A percentile compares a stretch with the other conserved stretches of the same genome.
Conservation (phyloP, 2,113 vertebrate genomes). For the Phoenicopterus ruber region DNA sequence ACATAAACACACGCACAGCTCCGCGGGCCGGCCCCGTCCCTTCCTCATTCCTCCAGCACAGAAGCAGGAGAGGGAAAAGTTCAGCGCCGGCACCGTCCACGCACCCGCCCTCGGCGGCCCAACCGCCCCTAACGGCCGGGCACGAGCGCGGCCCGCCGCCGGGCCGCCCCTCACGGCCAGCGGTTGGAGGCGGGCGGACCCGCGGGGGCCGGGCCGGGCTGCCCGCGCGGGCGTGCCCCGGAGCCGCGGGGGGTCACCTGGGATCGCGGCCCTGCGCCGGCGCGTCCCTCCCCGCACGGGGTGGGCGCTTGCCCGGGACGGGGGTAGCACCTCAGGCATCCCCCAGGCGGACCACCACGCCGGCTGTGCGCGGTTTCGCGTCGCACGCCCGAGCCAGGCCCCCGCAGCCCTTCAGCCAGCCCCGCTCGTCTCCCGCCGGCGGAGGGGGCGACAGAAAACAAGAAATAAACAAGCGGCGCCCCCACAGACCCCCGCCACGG, state of each 20-base stretch:
- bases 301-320: background rate
- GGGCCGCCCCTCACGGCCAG: background rate
- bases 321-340: background rate
- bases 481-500: background rate
- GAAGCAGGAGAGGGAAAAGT: background rate
- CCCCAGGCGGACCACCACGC: too few species aligned
- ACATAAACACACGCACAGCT: background rate
- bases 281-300: too few species aligned
- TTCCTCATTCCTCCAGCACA: background rate
- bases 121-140: too few species aligned
- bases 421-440: background rate
- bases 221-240: too few species aligned
- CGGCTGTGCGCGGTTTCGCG: background rate
- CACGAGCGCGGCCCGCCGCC: too few species aligned
- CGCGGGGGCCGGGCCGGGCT: background rate
- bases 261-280: background rate
- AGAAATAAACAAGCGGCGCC: background rate
- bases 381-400: background rate
- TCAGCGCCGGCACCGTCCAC: background rate
- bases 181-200: background rate
- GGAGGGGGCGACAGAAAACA: background rate
- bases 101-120: background rate
- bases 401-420: background rate
- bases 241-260: background rate
- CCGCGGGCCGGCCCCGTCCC: background rate